A percentile compares a stretch with the other conserved stretches of the same genome.
phyloP scores from a whole-genome alignment of 2,113 vertebrate species.

The Rhipidura dahli region DNA sequence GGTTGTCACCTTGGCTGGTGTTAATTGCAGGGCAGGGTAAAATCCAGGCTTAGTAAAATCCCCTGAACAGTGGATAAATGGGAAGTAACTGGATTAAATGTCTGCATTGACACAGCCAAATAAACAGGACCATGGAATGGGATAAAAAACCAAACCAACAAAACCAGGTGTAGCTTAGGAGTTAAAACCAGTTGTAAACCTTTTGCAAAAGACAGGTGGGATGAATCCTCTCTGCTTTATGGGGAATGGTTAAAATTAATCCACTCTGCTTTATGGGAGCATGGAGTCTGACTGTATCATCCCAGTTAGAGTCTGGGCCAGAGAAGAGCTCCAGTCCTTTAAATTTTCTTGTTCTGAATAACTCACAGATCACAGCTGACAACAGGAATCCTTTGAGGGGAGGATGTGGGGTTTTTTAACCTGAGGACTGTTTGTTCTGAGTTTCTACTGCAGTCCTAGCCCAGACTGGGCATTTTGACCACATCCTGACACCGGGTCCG shows the following conservation, averaged over 20 bases:
- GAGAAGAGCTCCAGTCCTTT: not conserved
- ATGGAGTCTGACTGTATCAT: not conserved
- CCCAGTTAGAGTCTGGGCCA: not conserved
- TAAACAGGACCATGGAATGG: accelerated
- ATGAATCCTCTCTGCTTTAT: not conserved
- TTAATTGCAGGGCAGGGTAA: not conserved
- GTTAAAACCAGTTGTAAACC: not conserved
- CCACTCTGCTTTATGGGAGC: not conserved
- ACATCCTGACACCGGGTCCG: not conserved
- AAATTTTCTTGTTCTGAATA: not conserved
- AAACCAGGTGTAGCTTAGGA: not conserved
- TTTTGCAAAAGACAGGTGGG: not conserved
- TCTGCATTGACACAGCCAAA: not conserved
- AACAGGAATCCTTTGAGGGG: not conserved
- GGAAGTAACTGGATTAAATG: not conserved
- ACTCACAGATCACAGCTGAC: accelerated
- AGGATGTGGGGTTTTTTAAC: not conserved
- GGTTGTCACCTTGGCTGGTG: not conserved
- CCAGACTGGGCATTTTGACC: not conserved
- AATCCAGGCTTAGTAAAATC: not conserved
- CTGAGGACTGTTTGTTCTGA: not conserved
- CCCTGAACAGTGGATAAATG: not conserved
- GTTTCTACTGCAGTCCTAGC: not conserved
- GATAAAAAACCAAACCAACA: not conserved
- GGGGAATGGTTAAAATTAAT: not conserved